These are phyloP conservation scores for Euthynnus affinis DNA, from an alignment of 2,797 vertebrate species.

Conservation along the genomic window DNA sequence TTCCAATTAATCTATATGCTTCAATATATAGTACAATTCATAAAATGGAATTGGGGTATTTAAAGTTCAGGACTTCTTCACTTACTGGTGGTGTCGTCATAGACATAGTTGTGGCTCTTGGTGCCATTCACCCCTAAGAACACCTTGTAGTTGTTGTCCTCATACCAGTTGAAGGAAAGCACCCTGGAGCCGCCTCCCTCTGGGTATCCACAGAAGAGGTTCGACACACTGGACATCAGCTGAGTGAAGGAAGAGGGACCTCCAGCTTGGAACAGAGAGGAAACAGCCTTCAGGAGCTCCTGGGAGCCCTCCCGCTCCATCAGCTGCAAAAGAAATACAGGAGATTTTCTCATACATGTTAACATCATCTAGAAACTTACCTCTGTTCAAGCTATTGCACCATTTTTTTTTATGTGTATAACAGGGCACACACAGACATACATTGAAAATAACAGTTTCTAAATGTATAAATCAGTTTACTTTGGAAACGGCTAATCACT, in stretches of 20 bases:
- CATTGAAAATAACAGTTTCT: background rate
- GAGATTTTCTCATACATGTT: background rate
- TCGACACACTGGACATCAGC: slow-evolving; percentile 87
- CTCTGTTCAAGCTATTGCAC: no score
- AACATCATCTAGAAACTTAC: background rate
- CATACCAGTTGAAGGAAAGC: slow-evolving; percentile 98
- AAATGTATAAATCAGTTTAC: background rate
- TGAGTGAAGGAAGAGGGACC: slow-evolving; percentile 86
- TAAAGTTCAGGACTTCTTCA: slow-evolving; percentile 44
- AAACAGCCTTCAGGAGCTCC: slow-evolving; percentile 85
- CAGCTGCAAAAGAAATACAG: slow-evolving; percentile 81
- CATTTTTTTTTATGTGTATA: no score
- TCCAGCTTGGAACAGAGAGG: slow-evolving; percentile 84
- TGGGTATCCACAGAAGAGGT: slow-evolving; percentile 94
- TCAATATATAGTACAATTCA: background rate
- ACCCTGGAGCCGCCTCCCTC: slow-evolving; percentile 92
- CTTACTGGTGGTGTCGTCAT: slow-evolving; percentile 93
- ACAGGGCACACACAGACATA: background rate
- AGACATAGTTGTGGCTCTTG: slow-evolving; percentile 88
- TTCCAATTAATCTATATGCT: no score
- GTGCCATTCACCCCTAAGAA: slow-evolving; percentile 94
- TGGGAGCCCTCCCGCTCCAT: slow-evolving; percentile 83
- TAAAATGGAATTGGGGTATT: background rate
- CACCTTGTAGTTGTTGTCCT: slow-evolving; percentile 98
- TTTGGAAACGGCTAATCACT: no score